Evolutionary conservation across 1,140 invertebrate genomes (phyloP).

Genomic region (Aphelenchoides fujianensis): DNA sequence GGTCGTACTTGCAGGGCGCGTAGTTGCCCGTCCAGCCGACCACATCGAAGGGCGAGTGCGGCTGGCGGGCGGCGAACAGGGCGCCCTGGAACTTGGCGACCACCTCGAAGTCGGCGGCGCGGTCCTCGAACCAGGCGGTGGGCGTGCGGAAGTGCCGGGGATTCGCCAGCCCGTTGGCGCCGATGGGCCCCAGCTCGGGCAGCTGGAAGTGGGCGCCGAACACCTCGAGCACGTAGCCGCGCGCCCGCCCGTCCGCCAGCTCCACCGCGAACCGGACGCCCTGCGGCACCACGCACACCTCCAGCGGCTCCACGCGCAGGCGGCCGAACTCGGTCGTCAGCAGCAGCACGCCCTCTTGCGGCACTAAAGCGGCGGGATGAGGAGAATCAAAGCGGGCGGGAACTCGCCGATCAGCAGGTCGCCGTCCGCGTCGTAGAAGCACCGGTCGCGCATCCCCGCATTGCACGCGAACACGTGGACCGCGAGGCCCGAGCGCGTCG

Average conservation of each 20-base stretch:
- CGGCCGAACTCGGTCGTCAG: slow-evolving; percentile 91
- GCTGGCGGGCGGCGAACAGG: slow-evolving; percentile 72
- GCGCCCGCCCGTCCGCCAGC: slow-evolving; percentile 73
- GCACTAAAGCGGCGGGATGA: slow-evolving; percentile 70
- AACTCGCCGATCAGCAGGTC: slow-evolving; percentile 85
- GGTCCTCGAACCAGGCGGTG: slow-evolving; percentile 77
- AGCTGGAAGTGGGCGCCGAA: slow-evolving; percentile 87
- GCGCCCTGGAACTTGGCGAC: slow-evolving; percentile 81
- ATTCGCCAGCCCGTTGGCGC: slow-evolving; percentile 93
- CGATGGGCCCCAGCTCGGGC: slow-evolving; percentile 91
- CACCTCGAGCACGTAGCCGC: slow-evolving; percentile 93
- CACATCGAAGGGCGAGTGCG: slow-evolving; percentile 92
- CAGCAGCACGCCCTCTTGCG: slow-evolving; percentile 78
- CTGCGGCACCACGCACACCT: slow-evolving; percentile 91
- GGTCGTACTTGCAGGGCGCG: slow-evolving; percentile 91
- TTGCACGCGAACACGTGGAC: slow-evolving; percentile 88
- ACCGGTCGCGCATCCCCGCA: slow-evolving; percentile 77
- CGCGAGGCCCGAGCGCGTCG: slow-evolving; percentile 75
- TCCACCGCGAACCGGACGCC: slow-evolving; percentile 86
- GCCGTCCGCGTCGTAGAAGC: slow-evolving; percentile 90
- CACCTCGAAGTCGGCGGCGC: slow-evolving; percentile 72
- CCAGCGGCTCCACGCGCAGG: slow-evolving; percentile 80
- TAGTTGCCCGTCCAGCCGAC: slow-evolving; percentile 99
- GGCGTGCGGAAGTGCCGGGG: slow-evolving; percentile 90
- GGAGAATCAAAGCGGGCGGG: slow-evolving; percentile 38